Evolutionary conservation across 2,113 vertebrate species (phyloP), one percentile per base, ranked within the genome.

Genomic region (Rallus limicola): DNA sequence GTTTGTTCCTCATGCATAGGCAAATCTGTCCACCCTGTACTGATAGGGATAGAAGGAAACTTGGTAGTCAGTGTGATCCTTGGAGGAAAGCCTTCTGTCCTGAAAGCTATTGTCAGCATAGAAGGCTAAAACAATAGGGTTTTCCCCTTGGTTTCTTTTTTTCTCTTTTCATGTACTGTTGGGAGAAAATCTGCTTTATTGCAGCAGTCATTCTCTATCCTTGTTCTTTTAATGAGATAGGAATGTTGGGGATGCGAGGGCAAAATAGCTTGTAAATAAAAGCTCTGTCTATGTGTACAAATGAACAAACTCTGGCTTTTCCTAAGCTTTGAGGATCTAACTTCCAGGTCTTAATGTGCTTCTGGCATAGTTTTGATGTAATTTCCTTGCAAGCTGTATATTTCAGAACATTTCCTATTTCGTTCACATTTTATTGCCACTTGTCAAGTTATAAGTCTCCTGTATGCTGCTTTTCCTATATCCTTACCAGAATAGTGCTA

Each of bases 321-420:
- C 86, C 69, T 95, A 92, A 95, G 72, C 83, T 89, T 92, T 91
- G 86, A 96, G 93, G 89, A 84, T 96, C 82, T 95, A 89, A 91
- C 89, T 96, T 95, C 72, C 69, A 90, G 76, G 38, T 95, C 83
- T 95, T 89, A 93, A 91, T 92, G 53, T 86, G 86, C 48, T 95
- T 68, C 89, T 96, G 94, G 74, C 86, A 62, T 86, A 56, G 69
- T 92, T 95, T 71, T 93, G 72, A 87, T 95, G 95, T 96, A 44
- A 96, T 85, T 96, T 97, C 93, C 91, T 89, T 89, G 62, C 91
- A 89, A 82, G 83, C 81, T 95, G 69, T 82, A 86, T 16, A 13
- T 74, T 87, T 92, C 20, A 50, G 65, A 95, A 87, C 58, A 40
- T 68, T 95, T 95, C 86, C 84, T 86, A 53, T 84, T 95, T 92